Evolutionary conservation across 2,113 vertebrate genomes (phyloP).

Genomic region (Campylomormyrus tamandua): DNA sequence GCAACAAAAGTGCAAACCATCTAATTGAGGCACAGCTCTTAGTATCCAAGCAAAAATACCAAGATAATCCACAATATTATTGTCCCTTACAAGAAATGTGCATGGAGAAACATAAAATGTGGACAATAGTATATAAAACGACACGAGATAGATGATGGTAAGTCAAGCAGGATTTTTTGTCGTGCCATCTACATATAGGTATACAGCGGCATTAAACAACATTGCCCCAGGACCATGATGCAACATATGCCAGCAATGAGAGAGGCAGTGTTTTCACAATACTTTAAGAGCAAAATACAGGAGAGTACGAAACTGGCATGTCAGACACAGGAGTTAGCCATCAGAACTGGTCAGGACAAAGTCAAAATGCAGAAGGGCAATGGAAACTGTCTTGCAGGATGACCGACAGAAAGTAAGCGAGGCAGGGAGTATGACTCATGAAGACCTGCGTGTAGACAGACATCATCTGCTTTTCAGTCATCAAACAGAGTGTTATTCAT

Average conservation of each 20-base stretch:
- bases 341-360: neutral
- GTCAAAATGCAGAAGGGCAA: neutral
- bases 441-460: constrained; percentile 20
- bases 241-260: neutral
- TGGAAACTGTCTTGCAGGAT: neutral
- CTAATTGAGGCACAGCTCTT: neutral
- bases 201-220: neutral
- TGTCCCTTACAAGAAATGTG: neutral
- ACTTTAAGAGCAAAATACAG: neutral
- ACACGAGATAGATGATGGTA: neutral
- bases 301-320: neutral
- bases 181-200: neutral
- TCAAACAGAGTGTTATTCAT: constrained; percentile 29
- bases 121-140: neutral
- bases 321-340: neutral
- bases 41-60: neutral
- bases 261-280: neutral
- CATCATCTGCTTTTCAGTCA: constrained; percentile 30
- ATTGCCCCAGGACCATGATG: neutral
- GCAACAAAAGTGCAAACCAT: neutral
- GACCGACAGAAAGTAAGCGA: neutral
- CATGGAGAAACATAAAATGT: neutral
- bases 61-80: neutral
- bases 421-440: constrained; percentile 21
- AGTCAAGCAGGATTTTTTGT: neutral